Percentiles rank a stretch among this genome's conserved stretches.
These are phyloP conservation scores for Margaritifera margaritifera DNA, from an alignment of 2,888 invertebrate genomes.

Conservation along the genomic window DNA sequence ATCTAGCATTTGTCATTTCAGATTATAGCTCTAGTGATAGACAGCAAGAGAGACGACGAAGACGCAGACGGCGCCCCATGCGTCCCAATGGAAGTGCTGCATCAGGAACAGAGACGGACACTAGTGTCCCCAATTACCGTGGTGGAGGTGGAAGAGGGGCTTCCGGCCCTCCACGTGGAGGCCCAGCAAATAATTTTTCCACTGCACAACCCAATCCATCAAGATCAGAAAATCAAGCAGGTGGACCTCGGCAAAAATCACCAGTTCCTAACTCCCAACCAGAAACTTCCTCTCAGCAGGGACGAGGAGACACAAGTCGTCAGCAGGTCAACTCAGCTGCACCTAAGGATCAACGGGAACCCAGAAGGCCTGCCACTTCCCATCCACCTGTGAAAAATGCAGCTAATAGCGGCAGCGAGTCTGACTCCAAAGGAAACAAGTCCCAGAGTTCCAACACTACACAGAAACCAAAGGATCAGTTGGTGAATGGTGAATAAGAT, in stretches of 20 bases:
- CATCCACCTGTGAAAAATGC: constrained; percentile 27
- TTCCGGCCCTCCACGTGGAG: constrained; percentile 15
- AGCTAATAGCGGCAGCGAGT: constrained; percentile 55
- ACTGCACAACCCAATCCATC: too few relatives aligned
- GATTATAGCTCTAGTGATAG: constrained; percentile 28
- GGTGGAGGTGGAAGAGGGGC: constrained; percentile 15
- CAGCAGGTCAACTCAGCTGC: constrained; percentile 6
- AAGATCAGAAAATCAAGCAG: not conserved
- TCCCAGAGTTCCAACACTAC: constrained; percentile 35
- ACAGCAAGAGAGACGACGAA: constrained; percentile 34
- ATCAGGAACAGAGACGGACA: constrained; percentile 66
- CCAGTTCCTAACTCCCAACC: constrained; percentile 8
- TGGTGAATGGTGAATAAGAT: constrained; percentile 61
- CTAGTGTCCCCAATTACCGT: constrained; percentile 59
- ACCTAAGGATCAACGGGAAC: constrained; percentile 48
- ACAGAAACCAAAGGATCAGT: constrained; percentile 46
- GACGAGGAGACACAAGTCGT: constrained; percentile 15
- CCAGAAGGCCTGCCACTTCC: constrained; percentile 20
- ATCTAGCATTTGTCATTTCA: constrained; percentile 11
- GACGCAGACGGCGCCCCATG: constrained; percentile 45
- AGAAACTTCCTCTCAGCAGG: constrained; percentile 10
- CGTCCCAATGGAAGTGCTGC: constrained; percentile 59
- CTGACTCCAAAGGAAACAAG: constrained; percentile 54
- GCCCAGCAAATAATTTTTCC: constrained; percentile 6
- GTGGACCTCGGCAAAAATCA: constrained; percentile 11